Evolutionary conservation across 2,888 invertebrate species (phyloP).

Genomic region (Andrena bucephala): DNA sequence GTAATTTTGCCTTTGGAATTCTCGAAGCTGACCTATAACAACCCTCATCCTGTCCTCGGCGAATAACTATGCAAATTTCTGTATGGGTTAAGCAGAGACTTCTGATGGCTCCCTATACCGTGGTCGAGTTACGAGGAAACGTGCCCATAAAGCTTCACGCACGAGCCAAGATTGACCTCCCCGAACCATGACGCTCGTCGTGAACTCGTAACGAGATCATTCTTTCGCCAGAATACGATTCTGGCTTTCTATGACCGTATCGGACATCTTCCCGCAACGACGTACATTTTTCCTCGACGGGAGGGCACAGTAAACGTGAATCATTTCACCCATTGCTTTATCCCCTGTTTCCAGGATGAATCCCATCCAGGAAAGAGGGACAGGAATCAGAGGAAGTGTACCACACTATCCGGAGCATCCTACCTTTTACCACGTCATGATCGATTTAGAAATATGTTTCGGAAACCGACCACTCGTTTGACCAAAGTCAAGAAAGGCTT

Average conservation of each 20-base stretch:
- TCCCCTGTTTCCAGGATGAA: not conserved
- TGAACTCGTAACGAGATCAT: constrained; percentile 48
- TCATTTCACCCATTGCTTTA: not conserved
- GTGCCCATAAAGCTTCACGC: constrained; percentile 62
- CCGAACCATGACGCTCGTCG: constrained; percentile 21
- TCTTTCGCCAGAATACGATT: constrained; percentile 20
- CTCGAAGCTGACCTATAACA: constrained; percentile 70
- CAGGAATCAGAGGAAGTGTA: no score
- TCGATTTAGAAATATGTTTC: no score
- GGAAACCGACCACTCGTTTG: no score
- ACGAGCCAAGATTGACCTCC: constrained; percentile 56
- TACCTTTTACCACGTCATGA: no score
- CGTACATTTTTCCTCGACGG: not conserved
- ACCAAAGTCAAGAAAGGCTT: no score
- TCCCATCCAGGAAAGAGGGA: no score
- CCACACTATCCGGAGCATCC: no score
- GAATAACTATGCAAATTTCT: constrained; percentile 79
- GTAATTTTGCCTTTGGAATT: constrained; percentile 71
- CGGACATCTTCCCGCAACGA: constrained; percentile 9
- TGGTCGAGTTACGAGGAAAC: constrained; percentile 54
- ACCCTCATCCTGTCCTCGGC: constrained; percentile 68
- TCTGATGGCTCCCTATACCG: constrained; percentile 60
- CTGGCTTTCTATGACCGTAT: not conserved
- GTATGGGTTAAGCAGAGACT: constrained; percentile 70
- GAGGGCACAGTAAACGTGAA: constrained; percentile 5